Conservation (phyloP, 1,140 invertebrate species). For the Psix sp. region DNA sequence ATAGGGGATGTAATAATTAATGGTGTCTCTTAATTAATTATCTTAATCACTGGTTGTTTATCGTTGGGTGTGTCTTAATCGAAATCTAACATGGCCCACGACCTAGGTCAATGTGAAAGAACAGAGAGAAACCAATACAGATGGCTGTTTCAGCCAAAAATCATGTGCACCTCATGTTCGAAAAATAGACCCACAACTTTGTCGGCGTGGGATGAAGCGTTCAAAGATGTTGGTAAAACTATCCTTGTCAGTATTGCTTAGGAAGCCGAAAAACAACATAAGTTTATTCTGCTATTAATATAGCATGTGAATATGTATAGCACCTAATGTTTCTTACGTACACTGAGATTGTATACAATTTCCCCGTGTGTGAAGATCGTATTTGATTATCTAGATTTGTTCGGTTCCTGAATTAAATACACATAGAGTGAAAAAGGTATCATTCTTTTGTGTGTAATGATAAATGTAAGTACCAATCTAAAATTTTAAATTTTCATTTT, state of each 20-base stretch:
- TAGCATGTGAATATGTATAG: conserved; percentile 49
- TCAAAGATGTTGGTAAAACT: conserved; percentile 57
- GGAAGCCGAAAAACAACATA: conserved; percentile 51
- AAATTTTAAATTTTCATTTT: no score
- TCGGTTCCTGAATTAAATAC: no score
- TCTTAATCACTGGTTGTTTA: conserved; percentile 19
- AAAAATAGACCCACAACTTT: conserved; percentile 53
- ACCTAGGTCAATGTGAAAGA: conserved; percentile 44
- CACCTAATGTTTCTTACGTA: conserved; percentile 35
- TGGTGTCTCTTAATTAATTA: conserved; percentile 51
- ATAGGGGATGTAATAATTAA: conserved; percentile 35
- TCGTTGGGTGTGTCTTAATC: conserved; percentile 34
- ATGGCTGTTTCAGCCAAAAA: conserved; percentile 19
- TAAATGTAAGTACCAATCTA: no score
- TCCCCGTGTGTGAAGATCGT: conserved; percentile 34
- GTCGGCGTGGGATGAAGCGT: conserved; percentile 68
- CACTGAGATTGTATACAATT: conserved; percentile 44
- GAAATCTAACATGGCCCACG: conserved; percentile 12
- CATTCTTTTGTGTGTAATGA: no score
- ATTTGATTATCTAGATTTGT: conserved; percentile 19
- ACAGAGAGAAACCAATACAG: conserved; percentile 16
- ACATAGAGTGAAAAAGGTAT: no score
- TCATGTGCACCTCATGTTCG: conserved; percentile 33
- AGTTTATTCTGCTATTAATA: conserved; percentile 67
- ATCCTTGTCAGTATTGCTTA: conserved; percentile 11